phyloP scores from a whole-genome alignment of 2,113 vertebrate genomes.

The Corynorhinus townsendii region DNA sequence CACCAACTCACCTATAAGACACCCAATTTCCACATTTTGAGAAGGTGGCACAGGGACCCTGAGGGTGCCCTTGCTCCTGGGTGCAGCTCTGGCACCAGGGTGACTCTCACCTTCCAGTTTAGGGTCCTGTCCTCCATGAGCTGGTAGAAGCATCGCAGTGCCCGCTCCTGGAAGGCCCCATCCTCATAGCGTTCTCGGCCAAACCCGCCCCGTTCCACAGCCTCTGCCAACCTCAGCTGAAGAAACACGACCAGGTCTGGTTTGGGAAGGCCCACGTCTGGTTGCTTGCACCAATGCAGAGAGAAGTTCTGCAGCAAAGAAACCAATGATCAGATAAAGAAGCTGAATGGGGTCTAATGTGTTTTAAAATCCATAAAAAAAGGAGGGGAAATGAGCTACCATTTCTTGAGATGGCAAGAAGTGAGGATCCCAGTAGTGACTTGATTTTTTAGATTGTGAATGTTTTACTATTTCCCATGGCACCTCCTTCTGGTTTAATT shows the following conservation, averaged over 20 bases:
- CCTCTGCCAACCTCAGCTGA: conserved; percentile 80
- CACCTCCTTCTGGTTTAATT: background rate
- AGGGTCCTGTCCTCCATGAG: conserved; percentile 87
- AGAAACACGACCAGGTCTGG: conserved; percentile 95
- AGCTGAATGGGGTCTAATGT: fast-evolving
- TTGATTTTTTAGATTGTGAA: background rate
- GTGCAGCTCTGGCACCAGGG: background rate
- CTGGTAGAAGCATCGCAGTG: conserved; percentile 83
- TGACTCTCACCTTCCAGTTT: conserved; percentile 90
- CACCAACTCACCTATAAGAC: background rate
- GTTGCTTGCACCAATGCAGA: conserved; percentile 92
- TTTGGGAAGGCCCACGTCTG: conserved; percentile 93
- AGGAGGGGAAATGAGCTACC: fast-evolving
- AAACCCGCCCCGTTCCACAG: conserved; percentile 85
- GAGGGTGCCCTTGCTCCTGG: background rate
- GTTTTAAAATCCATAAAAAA: background rate
- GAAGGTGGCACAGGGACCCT: background rate
- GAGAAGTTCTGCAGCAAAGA: conserved; percentile 84
- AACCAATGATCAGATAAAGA: background rate
- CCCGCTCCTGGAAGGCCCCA: conserved; percentile 85
- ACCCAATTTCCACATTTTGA: no score
- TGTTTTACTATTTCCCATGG: no score
- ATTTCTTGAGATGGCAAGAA: no score
- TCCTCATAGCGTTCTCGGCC: conserved; percentile 91
- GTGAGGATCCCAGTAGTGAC: background rate